Conservation (phyloP, 2,797 vertebrate species). For the Hybognathus amarus region DNA sequence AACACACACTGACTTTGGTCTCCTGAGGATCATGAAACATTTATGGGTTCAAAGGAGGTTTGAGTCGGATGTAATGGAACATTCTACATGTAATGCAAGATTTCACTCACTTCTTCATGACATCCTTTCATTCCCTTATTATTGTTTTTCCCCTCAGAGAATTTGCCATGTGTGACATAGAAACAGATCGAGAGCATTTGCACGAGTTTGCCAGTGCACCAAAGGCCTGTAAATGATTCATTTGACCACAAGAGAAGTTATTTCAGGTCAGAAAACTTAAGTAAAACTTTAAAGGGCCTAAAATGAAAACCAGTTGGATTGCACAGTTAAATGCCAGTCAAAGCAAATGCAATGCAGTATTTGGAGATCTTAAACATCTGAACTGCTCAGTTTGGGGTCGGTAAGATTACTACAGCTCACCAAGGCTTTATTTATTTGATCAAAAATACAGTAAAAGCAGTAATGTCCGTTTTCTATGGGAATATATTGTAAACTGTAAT, state of each 20-base stretch:
- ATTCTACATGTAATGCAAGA: not conserved
- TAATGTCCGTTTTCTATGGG: not conserved
- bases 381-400: not conserved
- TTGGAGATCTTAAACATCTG: not conserved
- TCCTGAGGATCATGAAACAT: conserved; percentile 11
- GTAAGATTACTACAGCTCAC: not conserved
- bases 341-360: not conserved
- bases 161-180: not conserved
- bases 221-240: conserved; percentile 55
- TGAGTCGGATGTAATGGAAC: not conserved
- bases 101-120: not conserved
- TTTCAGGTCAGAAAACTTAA: conserved; percentile 29
- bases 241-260: conserved; percentile 35
- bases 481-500: not conserved
- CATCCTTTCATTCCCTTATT: not conserved
- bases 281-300: not conserved
- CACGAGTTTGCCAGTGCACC: not conserved
- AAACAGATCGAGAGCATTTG: not conserved
- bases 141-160: not conserved
- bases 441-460: not conserved
- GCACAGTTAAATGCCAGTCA: not conserved
- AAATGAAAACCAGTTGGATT: not conserved
- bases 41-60: not conserved
- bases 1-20: conserved; percentile 8
- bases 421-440: not conserved